Conservation (phyloP, 1,140 invertebrate species). For the Pachypeltis micranthus region DNA sequence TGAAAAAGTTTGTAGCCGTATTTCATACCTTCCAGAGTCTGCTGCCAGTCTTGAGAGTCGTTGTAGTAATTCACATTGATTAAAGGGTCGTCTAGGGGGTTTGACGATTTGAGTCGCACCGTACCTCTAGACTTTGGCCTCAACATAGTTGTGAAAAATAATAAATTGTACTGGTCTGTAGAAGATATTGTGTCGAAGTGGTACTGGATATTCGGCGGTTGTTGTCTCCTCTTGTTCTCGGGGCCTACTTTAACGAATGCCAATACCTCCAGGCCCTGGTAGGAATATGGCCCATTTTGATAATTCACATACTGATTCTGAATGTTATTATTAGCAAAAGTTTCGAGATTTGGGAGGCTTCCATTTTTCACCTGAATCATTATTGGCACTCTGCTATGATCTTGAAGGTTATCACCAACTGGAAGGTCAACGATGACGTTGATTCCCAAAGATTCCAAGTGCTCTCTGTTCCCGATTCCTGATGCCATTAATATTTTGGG, state of each 20-base stretch:
- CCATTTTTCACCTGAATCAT: not conserved
- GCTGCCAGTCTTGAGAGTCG: constrained; percentile 66
- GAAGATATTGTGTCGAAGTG: not conserved
- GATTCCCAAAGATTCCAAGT: constrained; percentile 55
- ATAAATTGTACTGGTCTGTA: not conserved
- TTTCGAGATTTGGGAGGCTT: not conserved
- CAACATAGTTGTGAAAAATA: not conserved
- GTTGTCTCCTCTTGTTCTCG: constrained; percentile 20
- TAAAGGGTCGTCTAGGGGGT: constrained; percentile 70
- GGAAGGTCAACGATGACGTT: constrained; percentile 49
- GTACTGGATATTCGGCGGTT: constrained; percentile 5
- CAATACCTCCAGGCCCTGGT: not conserved
- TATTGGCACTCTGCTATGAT: constrained; percentile 40
- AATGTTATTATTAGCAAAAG: not conserved
- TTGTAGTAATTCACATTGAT: constrained; percentile 82
- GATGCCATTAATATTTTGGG: constrained; percentile 76
- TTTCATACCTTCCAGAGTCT: constrained; percentile 90
- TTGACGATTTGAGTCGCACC: constrained; percentile 53
- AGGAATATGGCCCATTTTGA: not conserved
- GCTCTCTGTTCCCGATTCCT: constrained; percentile 64
- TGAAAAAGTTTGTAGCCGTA: too few species aligned
- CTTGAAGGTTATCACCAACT: constrained; percentile 61
- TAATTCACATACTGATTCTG: not conserved
- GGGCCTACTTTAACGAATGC: not conserved
- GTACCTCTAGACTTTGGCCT: too few species aligned